Evolutionary conservation across 37 sponge, comb jelly and placozoan species (phyloP), one percentile per base, ranked within the genome.

Genomic region (Lycopodina hypogea): DNA sequence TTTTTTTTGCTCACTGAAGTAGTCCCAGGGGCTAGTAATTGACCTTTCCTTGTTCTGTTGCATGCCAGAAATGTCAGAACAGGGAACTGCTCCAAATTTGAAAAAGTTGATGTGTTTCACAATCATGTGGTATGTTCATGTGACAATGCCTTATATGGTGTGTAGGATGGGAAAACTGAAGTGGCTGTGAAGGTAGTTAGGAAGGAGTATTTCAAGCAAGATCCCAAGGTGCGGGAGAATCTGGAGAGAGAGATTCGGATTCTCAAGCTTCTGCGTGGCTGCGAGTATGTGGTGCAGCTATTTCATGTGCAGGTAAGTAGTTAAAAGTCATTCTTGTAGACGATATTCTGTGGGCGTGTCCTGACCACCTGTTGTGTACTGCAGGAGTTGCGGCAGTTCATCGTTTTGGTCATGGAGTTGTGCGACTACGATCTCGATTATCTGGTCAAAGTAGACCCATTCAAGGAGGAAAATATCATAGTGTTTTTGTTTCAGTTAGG

Each of bases 391-490:
- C 80, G 81, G 77, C 72, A 71, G 2, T 33, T 76, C 76, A 83
- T 90, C n/a, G 70, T 92, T 14, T 79, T 96, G 58, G 90, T 90
- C 38, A 96, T 90, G 90, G 96, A 96, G 77, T 41, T 92, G 50
- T 96, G 96, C 71, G 96, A 96, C 39, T 88, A 74, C 59, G 96
- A 96, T 56, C 74, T 96, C 62, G 93, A 96, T 56, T 76, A 89
- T 33, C 83, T 82, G 12, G 71, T 96, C 26, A 92, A 96, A 66
- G 59, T 78, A 61, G 40, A 83, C 21, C 85, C 89, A 11, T 90
- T 96, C 78, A 82, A 77, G 9, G 89, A 92, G 64, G 48, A 80
- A 39, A 79, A 84, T 35, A 81, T 72, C 55, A 87, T 79, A 4
- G 17, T 72, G 21, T 90, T 94, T 65, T 79, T 94, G 21, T 58